Evolutionary conservation across 2,797 vertebrate genomes (phyloP), one percentile per base, ranked within the genome.

Genomic region (Hemibagrus guttatus): DNA sequence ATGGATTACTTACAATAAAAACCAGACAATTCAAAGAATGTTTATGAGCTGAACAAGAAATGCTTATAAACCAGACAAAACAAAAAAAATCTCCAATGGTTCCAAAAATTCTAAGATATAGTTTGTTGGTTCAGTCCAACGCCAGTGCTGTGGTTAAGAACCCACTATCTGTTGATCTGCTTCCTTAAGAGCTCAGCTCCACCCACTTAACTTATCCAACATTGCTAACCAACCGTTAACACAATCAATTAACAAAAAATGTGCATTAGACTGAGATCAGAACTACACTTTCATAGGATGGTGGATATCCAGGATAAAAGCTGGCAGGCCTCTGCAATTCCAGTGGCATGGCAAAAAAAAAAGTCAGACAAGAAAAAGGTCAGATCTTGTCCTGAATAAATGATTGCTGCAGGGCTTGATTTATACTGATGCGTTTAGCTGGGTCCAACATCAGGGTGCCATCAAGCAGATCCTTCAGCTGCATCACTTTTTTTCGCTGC

Each of bases 351-450:
- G 91, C 61, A 75, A 78, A 84, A 64, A 75, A 78, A 84, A 64
- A 75, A 39, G 42, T 49, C 21, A 52, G 49, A 49, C 26, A 92
- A 81, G 74, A 87, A 46, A 31, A 88, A 91, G 80, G 35, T 97
- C 96, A 99, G 92, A 99, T 99, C 95, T 99, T 99, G 95, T 99
- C 98, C 96, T 99, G 98, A 94, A 99, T 99, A 92, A 99, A 99
- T 86, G 98, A 96, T 74, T 99, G 98, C 94, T 99, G 98, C 90
- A 99, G 96, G 90, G 98, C 98, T 96, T 99, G 98, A 95, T 99
- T 99, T 96, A 99, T 99, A 96, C 96, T 99, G 95, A 99, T 97
- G 93, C 98, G 96, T 91, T 99, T 99, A 93, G 98, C 98, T 5
- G 98, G 98, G 95, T 99, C 98, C 95, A 99, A 95, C 98, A 99